phyloP scores from a whole-genome alignment of 2,797 vertebrate species.

The Ctenosaura bakeri region DNA sequence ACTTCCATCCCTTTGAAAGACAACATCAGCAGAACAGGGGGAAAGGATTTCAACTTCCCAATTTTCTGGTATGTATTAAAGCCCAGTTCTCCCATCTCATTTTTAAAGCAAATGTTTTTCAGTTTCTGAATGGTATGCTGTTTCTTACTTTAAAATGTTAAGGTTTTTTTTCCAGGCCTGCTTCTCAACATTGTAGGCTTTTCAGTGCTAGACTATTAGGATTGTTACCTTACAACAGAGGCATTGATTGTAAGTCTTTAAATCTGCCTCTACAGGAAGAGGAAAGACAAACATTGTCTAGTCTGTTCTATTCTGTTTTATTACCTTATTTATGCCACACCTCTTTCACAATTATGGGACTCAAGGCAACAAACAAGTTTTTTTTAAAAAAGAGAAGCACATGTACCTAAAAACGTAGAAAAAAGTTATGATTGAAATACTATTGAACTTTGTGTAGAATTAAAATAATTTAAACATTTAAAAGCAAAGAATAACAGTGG shows the following conservation, averaged over 20 bases:
- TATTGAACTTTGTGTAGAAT: too few species aligned
- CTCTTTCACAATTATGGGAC: too few species aligned
- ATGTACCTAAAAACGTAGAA: too few species aligned
- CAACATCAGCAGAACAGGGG: not conserved
- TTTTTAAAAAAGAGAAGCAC: too few species aligned
- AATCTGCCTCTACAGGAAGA: not conserved
- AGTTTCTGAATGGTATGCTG: not conserved
- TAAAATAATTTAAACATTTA: too few species aligned
- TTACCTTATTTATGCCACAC: too few species aligned
- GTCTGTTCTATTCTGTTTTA: too few species aligned
- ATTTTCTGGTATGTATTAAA: conserved; percentile 22
- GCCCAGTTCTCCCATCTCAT: fast-evolving
- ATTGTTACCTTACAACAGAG: not conserved
- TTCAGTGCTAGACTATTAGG: not conserved
- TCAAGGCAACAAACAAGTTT: too few species aligned
- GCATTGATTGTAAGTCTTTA: not conserved
- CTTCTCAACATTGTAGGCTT: not conserved
- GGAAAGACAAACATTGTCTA: not conserved
- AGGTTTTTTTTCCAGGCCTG: not conserved
- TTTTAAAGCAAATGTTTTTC: conserved; percentile 5
- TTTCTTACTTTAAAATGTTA: not conserved
- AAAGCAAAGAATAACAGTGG: too few species aligned
- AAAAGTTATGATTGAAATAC: too few species aligned
- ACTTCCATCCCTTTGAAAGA: not conserved
- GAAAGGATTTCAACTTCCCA: not conserved